phyloP scores from a whole-genome alignment of 2,888 invertebrate species.

The Synanthedon vespiformis region DNA sequence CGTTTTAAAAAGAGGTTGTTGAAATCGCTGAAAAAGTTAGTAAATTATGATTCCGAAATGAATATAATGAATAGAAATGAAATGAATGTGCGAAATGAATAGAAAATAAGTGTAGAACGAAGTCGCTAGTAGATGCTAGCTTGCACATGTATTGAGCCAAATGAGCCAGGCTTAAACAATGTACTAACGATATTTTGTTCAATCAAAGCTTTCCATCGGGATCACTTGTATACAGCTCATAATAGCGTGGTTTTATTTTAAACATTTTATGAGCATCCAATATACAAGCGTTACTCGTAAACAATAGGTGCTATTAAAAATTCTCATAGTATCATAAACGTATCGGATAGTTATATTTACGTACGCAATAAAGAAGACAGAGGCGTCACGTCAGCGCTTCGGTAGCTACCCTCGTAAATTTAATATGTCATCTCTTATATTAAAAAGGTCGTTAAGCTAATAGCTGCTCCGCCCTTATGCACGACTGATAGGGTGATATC shows the following conservation, averaged over 20 bases:
- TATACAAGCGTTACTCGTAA: slow-evolving; percentile 26
- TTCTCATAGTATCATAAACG: slow-evolving; percentile 51
- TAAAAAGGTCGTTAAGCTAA: slow-evolving; percentile 69
- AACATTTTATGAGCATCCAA: slow-evolving; percentile 17
- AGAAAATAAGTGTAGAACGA: too few relatives aligned
- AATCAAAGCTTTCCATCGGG: too few relatives aligned
- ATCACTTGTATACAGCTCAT: too few relatives aligned
- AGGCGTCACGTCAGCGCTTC: slow-evolving; percentile 47
- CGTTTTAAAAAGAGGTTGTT: too few relatives aligned
- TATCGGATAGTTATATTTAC: slow-evolving; percentile 57
- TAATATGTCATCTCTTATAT: slow-evolving; percentile 68
- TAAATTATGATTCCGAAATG: too few relatives aligned
- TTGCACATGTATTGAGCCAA: too few relatives aligned
- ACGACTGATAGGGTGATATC: slow-evolving; percentile 30
- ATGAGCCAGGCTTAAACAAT: too few relatives aligned
- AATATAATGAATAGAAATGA: too few relatives aligned
- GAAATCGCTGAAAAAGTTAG: too few relatives aligned
- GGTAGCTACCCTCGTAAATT: slow-evolving; percentile 64
- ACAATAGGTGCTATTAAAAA: slow-evolving; percentile 43
- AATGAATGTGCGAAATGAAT: too few relatives aligned
- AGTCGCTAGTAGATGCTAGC: too few relatives aligned
- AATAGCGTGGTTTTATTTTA: background rate
- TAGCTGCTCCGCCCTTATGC: slow-evolving; percentile 54
- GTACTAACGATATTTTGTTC: too few relatives aligned
- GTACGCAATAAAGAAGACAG: slow-evolving; percentile 60